phyloP scores from a whole-genome alignment of 2,888 invertebrate genomes.

The Callimorpha dominula region DNA sequence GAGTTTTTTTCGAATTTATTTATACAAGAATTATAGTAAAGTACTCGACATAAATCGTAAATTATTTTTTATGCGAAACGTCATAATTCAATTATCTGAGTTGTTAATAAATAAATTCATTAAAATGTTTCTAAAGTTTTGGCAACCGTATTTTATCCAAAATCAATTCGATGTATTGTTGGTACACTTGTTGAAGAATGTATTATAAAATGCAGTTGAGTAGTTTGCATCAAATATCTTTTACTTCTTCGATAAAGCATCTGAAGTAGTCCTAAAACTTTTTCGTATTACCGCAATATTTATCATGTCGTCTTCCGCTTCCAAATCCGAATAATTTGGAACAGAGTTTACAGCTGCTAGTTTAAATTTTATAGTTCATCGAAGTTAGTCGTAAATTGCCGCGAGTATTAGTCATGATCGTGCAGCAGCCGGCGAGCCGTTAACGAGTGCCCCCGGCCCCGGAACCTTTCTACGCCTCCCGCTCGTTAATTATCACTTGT shows the following conservation, averaged over 20 bases:
- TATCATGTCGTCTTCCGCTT: slow-evolving; percentile 14
- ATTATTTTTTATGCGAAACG: no score
- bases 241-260: no score
- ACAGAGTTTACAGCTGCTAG: slow-evolving; percentile 55
- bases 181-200: background rate
- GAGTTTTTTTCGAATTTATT: no score
- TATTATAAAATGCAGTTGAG: no score
- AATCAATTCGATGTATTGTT: background rate
- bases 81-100: no score
- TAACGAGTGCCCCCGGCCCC: slow-evolving; percentile 62
- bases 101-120: background rate
- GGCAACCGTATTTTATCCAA: background rate
- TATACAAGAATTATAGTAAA: no score
- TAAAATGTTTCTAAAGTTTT: background rate
- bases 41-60: no score
- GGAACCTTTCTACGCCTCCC: slow-evolving; percentile 69
- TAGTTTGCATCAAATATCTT: no score
- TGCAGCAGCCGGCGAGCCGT: slow-evolving; percentile 62
- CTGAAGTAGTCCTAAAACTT: no score
- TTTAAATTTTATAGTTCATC: slow-evolving; percentile 71
- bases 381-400: slow-evolving; percentile 68
- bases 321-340: slow-evolving; percentile 17
- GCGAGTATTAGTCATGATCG: slow-evolving; percentile 66
- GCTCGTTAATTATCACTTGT: slow-evolving; percentile 75
- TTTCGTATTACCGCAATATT: background rate